Conservation (phyloP, 64 coral and sea anemone genomes). For the Orbicella faveolata region DNA sequence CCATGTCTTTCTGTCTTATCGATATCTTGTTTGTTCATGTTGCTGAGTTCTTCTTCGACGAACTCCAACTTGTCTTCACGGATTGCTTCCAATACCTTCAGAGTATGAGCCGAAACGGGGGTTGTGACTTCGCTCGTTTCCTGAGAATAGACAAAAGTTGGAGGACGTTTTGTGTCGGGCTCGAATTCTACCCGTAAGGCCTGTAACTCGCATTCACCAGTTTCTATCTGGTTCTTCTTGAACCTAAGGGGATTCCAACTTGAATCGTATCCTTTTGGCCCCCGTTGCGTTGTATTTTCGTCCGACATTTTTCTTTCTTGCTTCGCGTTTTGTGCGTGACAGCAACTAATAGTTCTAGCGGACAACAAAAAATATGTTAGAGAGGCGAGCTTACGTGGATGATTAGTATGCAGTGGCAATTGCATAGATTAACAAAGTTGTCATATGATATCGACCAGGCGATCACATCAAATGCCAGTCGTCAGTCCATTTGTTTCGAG, state of each 20-base stretch:
- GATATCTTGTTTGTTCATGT: neutral
- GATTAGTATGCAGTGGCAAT: no score
- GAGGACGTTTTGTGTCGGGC: neutral
- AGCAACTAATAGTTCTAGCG: no score
- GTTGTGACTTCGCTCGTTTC: neutral
- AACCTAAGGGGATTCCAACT: neutral
- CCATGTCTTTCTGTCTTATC: conserved; percentile 28
- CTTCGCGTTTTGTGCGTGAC: no score
- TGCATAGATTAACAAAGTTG: no score
- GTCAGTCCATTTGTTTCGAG: no score
- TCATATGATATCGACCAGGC: no score
- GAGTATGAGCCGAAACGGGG: neutral
- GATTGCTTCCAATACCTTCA: conserved; percentile 44
- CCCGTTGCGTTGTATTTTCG: no score
- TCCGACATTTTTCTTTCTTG: no score
- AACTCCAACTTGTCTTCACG: conserved; percentile 40
- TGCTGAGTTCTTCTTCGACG: conserved; percentile 28
- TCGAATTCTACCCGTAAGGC: neutral
- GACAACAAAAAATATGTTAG: no score
- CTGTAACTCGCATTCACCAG: neutral
- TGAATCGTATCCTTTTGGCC: neutral
- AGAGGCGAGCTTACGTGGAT: no score
- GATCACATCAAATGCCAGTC: no score
- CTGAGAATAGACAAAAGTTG: neutral
- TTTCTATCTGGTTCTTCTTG: neutral